Base-by-base conservation (phyloP, 1,140 invertebrate species). In the Cyclargus thomasi region DNA sequence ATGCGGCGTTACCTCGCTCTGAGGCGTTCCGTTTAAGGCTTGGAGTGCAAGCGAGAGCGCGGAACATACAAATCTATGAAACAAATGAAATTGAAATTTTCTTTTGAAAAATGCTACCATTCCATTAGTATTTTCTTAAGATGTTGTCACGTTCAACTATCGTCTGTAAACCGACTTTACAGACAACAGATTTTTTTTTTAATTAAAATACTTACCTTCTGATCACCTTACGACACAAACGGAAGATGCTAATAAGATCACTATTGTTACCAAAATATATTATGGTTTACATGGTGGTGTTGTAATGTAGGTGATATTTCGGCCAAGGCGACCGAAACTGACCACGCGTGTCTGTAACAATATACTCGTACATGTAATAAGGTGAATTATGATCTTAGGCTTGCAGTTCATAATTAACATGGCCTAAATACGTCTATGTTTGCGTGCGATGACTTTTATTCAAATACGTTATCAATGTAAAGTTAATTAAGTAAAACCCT, bases 241-340 rank as follows among this genome's bases (percentile, higher is more conserved):
- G 36, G 39, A 47, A 47, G 39, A 47, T 47, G 39, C 10, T 47
- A 47, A 47, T 47, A 14, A 16, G 10, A 47, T 47, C 14, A 47
- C 39, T 11, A 47, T 47, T 47, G 39, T 47, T 29, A 29, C 5
- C 10, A 14, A 47, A 47, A 47, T 8, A 47, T 47, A 47, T 29
- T 4, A 0, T 29, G 5, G 10, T 10, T 69, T 70, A 70, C 64
- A 63, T 70, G 35, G 35, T 17, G 62, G 68, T 53, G 73, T 71
- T 75, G 55, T 59, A 11, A 8, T 59, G 55, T 59, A 18, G 18
- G 55, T 20, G 17, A 18, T 59, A 21, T 59, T 67, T 76, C 74
- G 78, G 78, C 67, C 78, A 80, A 80, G 78, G 79, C 53, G 72
- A 59, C 63, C 59, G 67, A 66, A 57, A 22, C 66, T 70, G 68